A percentile compares a stretch with the other conserved stretches of the same genome.
phyloP scores from a whole-genome alignment of 2,113 vertebrate species.

The Oncorhynchus keta region DNA sequence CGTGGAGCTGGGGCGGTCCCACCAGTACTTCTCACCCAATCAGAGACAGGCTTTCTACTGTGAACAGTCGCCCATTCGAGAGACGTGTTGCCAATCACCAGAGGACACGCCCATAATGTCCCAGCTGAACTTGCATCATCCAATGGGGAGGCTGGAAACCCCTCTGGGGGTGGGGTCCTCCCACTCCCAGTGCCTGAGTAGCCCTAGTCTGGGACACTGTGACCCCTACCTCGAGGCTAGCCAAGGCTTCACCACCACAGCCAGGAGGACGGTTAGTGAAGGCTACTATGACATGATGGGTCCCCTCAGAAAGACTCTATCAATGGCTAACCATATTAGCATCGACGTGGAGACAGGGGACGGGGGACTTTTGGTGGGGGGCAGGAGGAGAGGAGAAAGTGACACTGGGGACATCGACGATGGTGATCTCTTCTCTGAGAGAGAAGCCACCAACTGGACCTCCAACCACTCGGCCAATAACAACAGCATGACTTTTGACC shows the following conservation, averaged over 20 bases:
- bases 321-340: slow-evolving; percentile 64
- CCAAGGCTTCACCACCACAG: slow-evolving; percentile 27
- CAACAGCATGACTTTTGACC: slow-evolving; percentile 75
- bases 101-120: slow-evolving; percentile 50
- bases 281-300: slow-evolving; percentile 60
- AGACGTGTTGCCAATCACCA: slow-evolving; percentile 48
- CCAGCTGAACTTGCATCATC: slow-evolving; percentile 37
- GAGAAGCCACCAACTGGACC: slow-evolving; percentile 77
- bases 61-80: slow-evolving; percentile 50
- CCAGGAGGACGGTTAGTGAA: slow-evolving; percentile 27
- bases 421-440: slow-evolving; percentile 46
- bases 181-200: slow-evolving; percentile 65
- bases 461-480: slow-evolving; percentile 89
- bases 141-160: slow-evolving; percentile 68
- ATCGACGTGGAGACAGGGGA: slow-evolving; percentile 62
- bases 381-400: slow-evolving; percentile 38
- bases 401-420: slow-evolving; percentile 47
- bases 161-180: slow-evolving; percentile 56
- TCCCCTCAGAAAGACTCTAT: slow-evolving; percentile 61
- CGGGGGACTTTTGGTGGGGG: slow-evolving; percentile 51
- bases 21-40: slow-evolving; percentile 53
- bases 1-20: slow-evolving; percentile 40
- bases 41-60: slow-evolving; percentile 43
- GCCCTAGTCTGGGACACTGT: slow-evolving; percentile 71
- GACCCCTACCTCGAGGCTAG: slow-evolving; percentile 71